Base-by-base conservation (phyloP, 92 coral and sea anemone species). In the Porites rus region DNA sequence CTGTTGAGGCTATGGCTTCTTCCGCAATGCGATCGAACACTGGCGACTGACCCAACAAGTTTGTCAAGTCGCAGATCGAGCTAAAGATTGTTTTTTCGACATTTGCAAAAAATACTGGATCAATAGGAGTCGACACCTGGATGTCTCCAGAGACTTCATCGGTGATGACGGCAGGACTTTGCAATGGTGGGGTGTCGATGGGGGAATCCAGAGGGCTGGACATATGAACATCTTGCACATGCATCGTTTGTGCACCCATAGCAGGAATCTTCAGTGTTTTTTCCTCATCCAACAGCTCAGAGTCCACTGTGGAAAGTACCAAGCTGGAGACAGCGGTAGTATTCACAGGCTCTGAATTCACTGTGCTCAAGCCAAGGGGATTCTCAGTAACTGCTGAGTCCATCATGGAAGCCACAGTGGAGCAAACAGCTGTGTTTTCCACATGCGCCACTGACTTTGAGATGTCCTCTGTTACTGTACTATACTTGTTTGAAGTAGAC, bases 11-110 rank as follows among this genome's bases (percentile, higher is more conserved):
- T 4, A 92, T 84, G 22, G 84, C 70, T 52, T 80, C 90, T 17
- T 85, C 75, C 21, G 93, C 90, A 43, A 92, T 89, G 58, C 80
- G 89, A 78, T 92, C 94, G 52, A 88, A 89, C 8, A 80, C 53
- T 22, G 91, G 60, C 1, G 85, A 72, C 8, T 73, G 69, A 10
- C 63, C 93, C 51, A 88, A 20, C 69, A 89, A 72, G 69, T 78
- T 80, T 62, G 10, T 69, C 65, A 85, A 28, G 52, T 61, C 65
- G 17, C 87, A 85, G 58, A 92, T 70, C 2, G 92, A 89, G 79
- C 85, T 89, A 64, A 92, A 85, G 22, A 85, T 77, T 18, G 82
- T 76, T 6, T 67, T 75, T 12, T 77, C 83, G 10, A 76, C 87
- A 83, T 31, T 64, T 8, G 80, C 72, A 67, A 83, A 38, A 17